Conservation (phyloP, 1,140 invertebrate species). For the Conopomorpha cramerella region DNA sequence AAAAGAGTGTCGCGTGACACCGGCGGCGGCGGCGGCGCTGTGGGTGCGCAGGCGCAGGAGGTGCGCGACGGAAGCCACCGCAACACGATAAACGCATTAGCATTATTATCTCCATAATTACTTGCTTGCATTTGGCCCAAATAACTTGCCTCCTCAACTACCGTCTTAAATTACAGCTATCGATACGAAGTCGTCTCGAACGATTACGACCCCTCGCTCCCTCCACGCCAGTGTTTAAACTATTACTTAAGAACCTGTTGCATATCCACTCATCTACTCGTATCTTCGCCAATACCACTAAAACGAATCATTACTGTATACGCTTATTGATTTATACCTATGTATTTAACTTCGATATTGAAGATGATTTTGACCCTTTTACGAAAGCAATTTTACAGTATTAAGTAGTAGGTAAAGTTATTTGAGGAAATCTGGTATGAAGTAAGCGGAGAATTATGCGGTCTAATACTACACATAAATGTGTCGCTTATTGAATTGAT, state of each 20-base stretch:
- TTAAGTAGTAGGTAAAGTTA: too few species aligned
- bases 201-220: conserved; percentile 11
- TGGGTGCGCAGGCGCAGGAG: conserved; percentile 15
- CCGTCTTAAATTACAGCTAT: conserved; percentile 34
- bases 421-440: too few species aligned
- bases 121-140: conserved; percentile 54
- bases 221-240: conserved; percentile 27
- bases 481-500: too few species aligned
- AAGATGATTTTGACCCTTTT: too few species aligned
- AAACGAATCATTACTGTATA: too few species aligned
- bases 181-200: conserved; percentile 17
- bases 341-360: too few species aligned
- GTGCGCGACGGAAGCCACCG: conserved; percentile 40
- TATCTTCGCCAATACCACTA: conserved; percentile 12
- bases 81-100: conserved; percentile 59
- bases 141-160: conserved; percentile 35
- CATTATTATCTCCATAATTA: conserved; percentile 59
- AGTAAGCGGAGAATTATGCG: too few species aligned
- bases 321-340: too few species aligned
- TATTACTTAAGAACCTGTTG: conserved; percentile 36
- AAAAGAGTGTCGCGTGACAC: not conserved
- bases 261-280: conserved; percentile 14
- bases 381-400: too few species aligned
- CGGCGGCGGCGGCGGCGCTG: conserved; percentile 4
- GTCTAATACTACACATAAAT: too few species aligned